These are phyloP conservation scores for Alca torda DNA, from an alignment of 2,797 vertebrate genomes.

Conservation along the genomic window DNA sequence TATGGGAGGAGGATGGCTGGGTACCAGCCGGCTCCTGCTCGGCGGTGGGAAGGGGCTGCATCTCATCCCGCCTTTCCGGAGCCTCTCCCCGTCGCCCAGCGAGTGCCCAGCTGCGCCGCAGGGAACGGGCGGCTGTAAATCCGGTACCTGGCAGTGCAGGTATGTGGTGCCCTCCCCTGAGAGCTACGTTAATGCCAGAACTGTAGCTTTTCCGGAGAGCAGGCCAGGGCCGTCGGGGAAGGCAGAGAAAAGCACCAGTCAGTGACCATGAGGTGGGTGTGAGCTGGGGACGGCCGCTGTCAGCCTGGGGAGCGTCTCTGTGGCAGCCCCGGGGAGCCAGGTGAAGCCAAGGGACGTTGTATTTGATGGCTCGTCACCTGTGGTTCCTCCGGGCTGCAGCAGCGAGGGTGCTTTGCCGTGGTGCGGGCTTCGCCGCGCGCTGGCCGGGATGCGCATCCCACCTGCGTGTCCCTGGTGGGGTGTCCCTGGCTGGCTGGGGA, in stretches of 20 bases:
- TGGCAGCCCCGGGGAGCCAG: not conserved
- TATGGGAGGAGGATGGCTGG: not conserved
- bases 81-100: not conserved
- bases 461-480: rapidly evolving
- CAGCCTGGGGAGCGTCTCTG: not conserved
- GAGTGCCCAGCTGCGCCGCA: not conserved
- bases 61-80: not conserved
- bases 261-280: not conserved
- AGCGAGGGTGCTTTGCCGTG: not conserved
- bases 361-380: rapidly evolving
- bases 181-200: not conserved
- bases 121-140: rapidly evolving
- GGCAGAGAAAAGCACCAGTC: not conserved
- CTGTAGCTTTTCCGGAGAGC: not conserved
- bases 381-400: not conserved
- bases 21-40: not conserved
- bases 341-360: not conserved
- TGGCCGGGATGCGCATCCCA: not conserved
- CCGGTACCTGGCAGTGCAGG: rapidly evolving
- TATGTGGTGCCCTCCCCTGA: not conserved
- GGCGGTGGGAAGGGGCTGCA: not conserved
- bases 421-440: not conserved
- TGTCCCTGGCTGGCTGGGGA: not conserved
- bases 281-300: not conserved
- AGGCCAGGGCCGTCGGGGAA: not conserved